phyloP scores from a whole-genome alignment of 2,797 vertebrate genomes.

The Petrocephalus sullivani region DNA sequence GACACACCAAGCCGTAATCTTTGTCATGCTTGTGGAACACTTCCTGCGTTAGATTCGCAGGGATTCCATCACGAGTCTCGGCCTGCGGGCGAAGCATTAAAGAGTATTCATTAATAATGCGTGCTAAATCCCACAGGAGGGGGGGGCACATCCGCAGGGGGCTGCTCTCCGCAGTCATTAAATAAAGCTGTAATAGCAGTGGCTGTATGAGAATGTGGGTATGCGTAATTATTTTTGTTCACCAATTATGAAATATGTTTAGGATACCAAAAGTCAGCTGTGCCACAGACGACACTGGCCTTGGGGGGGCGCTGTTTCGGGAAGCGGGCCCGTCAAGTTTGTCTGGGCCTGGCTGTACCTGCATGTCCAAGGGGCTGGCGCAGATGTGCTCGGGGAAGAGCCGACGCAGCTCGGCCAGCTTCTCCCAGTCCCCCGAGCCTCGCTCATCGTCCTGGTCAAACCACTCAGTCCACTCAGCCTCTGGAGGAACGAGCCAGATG shows the following conservation, averaged over 20 bases:
- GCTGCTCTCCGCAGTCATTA: neutral
- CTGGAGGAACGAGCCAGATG: conserved; percentile 49
- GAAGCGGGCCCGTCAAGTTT: neutral
- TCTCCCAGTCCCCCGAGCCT: conserved; percentile 83
- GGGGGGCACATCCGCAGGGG: neutral
- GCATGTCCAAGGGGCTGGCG: conserved; percentile 76
- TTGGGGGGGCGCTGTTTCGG: neutral
- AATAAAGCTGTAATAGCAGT: neutral
- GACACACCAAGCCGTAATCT: conserved; percentile 83
- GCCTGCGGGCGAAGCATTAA: conserved; percentile 57
- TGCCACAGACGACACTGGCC: neutral
- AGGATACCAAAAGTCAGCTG: neutral
- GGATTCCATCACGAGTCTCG: conserved; percentile 63
- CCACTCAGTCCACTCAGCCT: conserved; percentile 90
- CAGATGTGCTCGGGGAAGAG: conserved; percentile 77
- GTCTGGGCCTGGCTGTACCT: conserved; percentile 59
- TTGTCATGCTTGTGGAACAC: conserved; percentile 77
- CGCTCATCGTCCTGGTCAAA: conserved; percentile 74
- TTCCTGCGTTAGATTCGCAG: conserved; percentile 67
- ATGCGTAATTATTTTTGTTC: neutral
- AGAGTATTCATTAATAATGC: neutral
- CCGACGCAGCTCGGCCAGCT: conserved; percentile 73
- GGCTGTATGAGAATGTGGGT: too few species aligned
- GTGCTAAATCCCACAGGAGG: neutral
- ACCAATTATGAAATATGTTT: neutral